These are phyloP conservation scores for Operophtera brumata DNA, from an alignment of 2,888 invertebrate species.

Conservation along the genomic window DNA sequence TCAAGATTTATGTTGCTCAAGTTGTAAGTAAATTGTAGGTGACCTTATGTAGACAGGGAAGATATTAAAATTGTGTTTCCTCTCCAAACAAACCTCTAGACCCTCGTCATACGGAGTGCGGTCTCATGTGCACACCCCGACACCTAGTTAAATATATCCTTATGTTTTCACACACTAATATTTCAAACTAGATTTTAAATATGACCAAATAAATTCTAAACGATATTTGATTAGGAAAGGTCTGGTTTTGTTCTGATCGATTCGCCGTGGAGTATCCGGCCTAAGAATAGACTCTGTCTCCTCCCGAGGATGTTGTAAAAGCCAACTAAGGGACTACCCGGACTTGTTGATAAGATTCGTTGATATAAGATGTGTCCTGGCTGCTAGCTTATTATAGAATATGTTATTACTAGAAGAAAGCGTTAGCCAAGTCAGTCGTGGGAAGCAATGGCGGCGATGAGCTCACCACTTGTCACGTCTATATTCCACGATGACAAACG, in stretches of 20 bases:
- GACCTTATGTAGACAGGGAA: constrained; percentile 46
- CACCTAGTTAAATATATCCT: constrained; percentile 51
- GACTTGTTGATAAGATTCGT: too few relatives aligned
- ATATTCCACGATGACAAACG: too few relatives aligned
- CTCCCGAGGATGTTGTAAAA: too few relatives aligned
- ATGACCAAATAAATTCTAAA: constrained; percentile 29
- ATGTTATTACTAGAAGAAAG: too few relatives aligned
- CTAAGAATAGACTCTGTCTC: too few relatives aligned
- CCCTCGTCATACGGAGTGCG: constrained; percentile 57
- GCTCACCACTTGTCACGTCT: too few relatives aligned
- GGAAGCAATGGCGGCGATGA: too few relatives aligned
- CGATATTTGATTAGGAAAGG: constrained; percentile 19
- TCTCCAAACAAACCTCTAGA: constrained; percentile 51
- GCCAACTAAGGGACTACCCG: too few relatives aligned
- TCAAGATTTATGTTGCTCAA: constrained; percentile 30
- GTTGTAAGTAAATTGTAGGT: constrained; percentile 47
- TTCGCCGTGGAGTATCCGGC: too few relatives aligned
- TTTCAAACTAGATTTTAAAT: constrained; percentile 36
- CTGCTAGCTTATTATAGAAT: too few relatives aligned
- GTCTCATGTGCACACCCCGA: constrained; percentile 56
- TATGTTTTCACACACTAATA: constrained; percentile 33
- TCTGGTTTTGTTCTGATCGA: not conserved
- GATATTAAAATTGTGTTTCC: constrained; percentile 64
- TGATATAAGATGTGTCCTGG: too few relatives aligned
- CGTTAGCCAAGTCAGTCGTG: too few relatives aligned